phyloP scores from a whole-genome alignment of 2,797 vertebrate genomes.

The Darevskia nairensis region DNA sequence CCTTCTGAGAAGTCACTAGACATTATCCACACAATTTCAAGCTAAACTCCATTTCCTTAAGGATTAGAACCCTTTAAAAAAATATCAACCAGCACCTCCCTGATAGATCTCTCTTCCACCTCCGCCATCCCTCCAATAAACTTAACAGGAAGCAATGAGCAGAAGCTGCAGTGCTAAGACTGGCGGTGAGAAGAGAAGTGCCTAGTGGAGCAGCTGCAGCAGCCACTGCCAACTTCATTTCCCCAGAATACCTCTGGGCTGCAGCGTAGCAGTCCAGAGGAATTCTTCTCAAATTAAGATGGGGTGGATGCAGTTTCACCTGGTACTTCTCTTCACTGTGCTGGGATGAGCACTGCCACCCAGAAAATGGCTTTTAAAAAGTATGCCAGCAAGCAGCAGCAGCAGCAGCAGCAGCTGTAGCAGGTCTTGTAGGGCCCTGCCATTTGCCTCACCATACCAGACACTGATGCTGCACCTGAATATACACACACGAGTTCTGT shows the following conservation, averaged over 20 bases:
- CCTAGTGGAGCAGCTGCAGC: background rate
- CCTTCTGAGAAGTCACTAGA: background rate
- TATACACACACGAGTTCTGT: background rate
- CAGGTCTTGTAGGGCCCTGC: background rate
- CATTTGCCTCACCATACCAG: background rate
- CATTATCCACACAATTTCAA: background rate
- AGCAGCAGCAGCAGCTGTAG: background rate
- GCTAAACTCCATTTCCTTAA: background rate
- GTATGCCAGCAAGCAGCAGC: background rate
- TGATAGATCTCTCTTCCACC: too few relatives aligned
- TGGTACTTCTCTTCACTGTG: background rate
- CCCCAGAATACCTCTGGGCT: background rate
- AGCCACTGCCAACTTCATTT: background rate
- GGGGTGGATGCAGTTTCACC: background rate
- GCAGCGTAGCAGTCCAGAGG: background rate
- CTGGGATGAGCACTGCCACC: background rate
- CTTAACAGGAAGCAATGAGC: background rate
- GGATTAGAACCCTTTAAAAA: background rate
- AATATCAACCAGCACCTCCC: too few relatives aligned
- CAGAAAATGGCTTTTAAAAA: background rate
- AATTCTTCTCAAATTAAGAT: background rate
- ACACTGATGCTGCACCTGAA: background rate
- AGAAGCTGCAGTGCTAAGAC: background rate
- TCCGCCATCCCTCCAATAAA: background rate
- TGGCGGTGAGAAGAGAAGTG: background rate